These are phyloP conservation scores for Darevskia nairensis DNA, from an alignment of 2,797 vertebrate genomes.

Conservation along the genomic window DNA sequence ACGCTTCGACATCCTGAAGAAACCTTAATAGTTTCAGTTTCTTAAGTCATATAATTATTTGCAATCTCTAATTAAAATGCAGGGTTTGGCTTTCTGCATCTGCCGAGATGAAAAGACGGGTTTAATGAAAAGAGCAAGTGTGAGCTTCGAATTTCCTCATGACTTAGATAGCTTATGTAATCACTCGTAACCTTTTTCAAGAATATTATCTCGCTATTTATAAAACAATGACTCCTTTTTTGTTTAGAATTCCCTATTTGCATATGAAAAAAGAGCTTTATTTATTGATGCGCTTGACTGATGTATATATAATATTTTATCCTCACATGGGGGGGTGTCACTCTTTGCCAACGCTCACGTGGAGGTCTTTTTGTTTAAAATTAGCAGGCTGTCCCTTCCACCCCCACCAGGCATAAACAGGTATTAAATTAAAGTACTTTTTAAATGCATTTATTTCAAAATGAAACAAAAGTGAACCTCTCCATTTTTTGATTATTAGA, in stretches of 20 bases:
- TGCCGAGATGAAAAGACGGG: slow-evolving; percentile 76
- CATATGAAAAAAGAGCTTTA: slow-evolving; percentile 82
- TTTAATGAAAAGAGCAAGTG: slow-evolving; percentile 85
- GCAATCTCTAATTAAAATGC: slow-evolving; percentile 84
- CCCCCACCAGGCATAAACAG: not conserved
- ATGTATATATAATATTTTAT: slow-evolving; percentile 47
- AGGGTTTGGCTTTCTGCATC: slow-evolving; percentile 77
- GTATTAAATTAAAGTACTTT: slow-evolving; percentile 28
- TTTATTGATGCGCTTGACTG: slow-evolving; percentile 81
- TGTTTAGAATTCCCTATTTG: slow-evolving; percentile 79
- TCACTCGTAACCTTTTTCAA: slow-evolving; percentile 83
- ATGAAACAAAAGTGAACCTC: not conserved
- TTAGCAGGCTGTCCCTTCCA: slow-evolving; percentile 21
- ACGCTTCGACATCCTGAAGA: slow-evolving; percentile 44
- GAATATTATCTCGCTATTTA: slow-evolving; percentile 86
- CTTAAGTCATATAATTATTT: slow-evolving; percentile 80
- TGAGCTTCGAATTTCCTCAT: slow-evolving; percentile 81
- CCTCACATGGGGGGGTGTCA: slow-evolving; percentile 3
- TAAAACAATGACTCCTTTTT: slow-evolving; percentile 85
- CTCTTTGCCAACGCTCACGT: slow-evolving; percentile 62
- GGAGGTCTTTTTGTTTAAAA: slow-evolving; percentile 45
- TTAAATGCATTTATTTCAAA: not conserved
- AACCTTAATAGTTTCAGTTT: slow-evolving; percentile 74
- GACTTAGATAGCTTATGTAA: slow-evolving; percentile 84
- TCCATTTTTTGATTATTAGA: not conserved